A percentile compares a stretch with the other conserved stretches of the same genome.
These are phyloP conservation scores for Synergus laeviventris DNA, from an alignment of 2,888 invertebrate species.

Conservation along the genomic window DNA sequence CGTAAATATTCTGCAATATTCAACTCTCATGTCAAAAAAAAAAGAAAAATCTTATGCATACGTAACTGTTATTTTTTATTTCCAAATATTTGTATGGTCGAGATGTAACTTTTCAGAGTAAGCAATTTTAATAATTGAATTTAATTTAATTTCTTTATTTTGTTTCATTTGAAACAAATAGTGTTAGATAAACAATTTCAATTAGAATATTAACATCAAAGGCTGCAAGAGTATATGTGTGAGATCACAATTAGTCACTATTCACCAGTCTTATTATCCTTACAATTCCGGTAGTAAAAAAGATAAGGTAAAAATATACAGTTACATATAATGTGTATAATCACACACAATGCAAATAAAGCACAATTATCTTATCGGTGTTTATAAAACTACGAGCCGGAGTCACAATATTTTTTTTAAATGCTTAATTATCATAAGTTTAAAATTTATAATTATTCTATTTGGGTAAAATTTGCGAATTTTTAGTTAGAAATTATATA, in stretches of 20 bases:
- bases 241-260: background rate
- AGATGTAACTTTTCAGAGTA: background rate
- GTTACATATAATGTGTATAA: background rate
- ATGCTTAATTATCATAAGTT: background rate
- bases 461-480: background rate
- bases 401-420: background rate
- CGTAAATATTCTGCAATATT: background rate
- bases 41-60: background rate
- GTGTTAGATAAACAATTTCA: background rate
- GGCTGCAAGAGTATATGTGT: background rate
- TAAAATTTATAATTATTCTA: background rate
- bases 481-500: background rate
- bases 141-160: background rate
- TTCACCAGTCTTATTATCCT: background rate
- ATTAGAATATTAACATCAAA: background rate
- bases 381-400: background rate
- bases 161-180: background rate
- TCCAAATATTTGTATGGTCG: background rate
- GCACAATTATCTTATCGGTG: background rate
- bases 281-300: conserved; percentile 1
- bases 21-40: background rate
- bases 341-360: background rate
- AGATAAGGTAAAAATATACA: conserved; percentile 21
- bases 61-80: background rate
- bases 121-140: no score